A percentile compares a stretch with the other conserved stretches of the same genome.
Evolutionary conservation across 2,797 vertebrate species (phyloP).

Genomic region (Mus caroli): DNA sequence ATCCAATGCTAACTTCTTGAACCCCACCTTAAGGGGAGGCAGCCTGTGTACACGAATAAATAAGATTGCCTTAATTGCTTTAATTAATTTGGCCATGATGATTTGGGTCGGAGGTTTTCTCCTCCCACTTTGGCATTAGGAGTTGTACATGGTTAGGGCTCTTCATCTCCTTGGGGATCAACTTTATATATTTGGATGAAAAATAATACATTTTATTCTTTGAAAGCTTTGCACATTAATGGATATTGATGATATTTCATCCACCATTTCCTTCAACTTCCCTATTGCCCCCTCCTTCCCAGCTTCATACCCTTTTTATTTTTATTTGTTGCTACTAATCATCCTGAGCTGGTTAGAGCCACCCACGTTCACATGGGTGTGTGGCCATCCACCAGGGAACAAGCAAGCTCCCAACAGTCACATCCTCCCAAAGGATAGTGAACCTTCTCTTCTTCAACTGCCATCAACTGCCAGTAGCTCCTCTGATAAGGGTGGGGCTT

Average conservation of each 20-base stretch:
- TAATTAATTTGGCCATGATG: background rate
- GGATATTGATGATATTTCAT: background rate
- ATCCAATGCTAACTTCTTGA: background rate
- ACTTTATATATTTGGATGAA: background rate
- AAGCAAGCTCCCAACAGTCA: background rate
- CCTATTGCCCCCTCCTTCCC: background rate
- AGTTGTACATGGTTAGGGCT: background rate
- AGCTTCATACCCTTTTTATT: background rate
- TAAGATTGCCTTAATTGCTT: background rate
- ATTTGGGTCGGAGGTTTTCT: background rate
- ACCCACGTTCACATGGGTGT: background rate
- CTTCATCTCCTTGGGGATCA: background rate
- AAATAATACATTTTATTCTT: background rate
- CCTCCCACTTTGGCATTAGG: background rate
- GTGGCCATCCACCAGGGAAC: background rate
- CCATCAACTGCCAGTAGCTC: background rate
- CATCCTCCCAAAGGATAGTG: background rate
- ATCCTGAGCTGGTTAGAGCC: background rate
- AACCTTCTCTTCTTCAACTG: background rate
- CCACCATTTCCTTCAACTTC: background rate
- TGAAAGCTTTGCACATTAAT: background rate
- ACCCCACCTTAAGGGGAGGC: background rate
- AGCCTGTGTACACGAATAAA: too few species aligned
- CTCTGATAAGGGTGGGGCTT: background rate
- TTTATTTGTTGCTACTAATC: background rate